These are phyloP conservation scores for Myiozetetes cayanensis DNA, from an alignment of 2,113 vertebrate genomes.

Conservation along the genomic window DNA sequence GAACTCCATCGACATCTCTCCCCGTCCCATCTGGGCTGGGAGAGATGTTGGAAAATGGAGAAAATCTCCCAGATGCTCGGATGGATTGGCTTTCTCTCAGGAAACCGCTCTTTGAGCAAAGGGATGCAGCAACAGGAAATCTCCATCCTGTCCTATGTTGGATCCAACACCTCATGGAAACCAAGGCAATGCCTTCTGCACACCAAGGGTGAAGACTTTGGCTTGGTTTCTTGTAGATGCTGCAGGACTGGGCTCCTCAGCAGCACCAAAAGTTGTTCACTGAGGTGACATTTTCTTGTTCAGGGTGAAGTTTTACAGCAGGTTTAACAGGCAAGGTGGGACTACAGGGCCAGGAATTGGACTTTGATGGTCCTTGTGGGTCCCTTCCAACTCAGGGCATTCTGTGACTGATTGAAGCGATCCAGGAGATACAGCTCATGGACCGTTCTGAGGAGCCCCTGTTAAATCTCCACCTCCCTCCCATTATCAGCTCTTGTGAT, in stretches of 20 bases:
- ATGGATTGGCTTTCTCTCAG: not conserved
- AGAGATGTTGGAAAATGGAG: not conserved
- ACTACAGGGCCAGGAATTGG: not conserved
- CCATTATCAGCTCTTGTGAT: not conserved
- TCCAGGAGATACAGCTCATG: no score
- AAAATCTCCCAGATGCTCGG: not conserved
- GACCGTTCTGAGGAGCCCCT: not conserved
- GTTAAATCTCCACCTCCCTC: not conserved
- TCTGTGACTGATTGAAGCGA: not conserved
- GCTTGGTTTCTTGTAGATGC: not conserved
- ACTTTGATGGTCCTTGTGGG: not conserved
- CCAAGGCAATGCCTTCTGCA: not conserved
- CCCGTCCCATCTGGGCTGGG: not conserved
- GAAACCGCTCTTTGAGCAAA: not conserved
- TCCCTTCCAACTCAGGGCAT: not conserved
- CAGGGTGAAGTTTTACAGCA: not conserved
- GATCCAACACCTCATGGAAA: not conserved
- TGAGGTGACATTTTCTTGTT: not conserved
- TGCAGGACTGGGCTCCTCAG: not conserved
- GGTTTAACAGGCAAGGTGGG: not conserved
- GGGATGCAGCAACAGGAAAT: not conserved
- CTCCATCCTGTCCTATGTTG: not conserved
- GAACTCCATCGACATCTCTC: not conserved
- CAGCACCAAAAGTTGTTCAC: not conserved
- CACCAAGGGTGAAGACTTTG: not conserved